Evolutionary conservation across 2,888 invertebrate species (phyloP), one percentile per base, ranked within the genome.

Genomic region (Drosophila antonietae): DNA sequence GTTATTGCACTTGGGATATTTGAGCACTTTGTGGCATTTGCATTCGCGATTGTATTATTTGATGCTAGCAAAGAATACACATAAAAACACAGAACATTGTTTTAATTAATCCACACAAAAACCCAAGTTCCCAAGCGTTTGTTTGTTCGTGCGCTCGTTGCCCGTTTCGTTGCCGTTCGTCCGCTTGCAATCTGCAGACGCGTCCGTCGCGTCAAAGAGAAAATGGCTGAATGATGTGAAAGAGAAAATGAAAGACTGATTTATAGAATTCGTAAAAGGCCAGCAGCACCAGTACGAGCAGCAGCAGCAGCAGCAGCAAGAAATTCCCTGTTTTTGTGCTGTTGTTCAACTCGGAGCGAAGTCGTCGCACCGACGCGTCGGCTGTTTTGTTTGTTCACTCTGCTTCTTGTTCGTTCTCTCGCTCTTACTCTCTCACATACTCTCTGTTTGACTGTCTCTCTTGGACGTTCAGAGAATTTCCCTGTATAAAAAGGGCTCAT

Each of bases 121-220:
- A 79, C 69, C 41, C 75, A 80, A 80, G 80, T 77, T 80, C 78
- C 77, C 80, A 78, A 73, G 68, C 74, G 74, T 68, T 66, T 78
- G 78, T 67, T 66, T 78, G 66, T 74, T 80, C 70, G 75, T 68
- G 82, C 75, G 73, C 70, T 75, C 65, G 49, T 52, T 81, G 65
- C 63, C 79, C 79, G 81, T 68, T 80, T 72, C 64, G 65, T 47
- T 69, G 66, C 73, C 53, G 68, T 77, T 76, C 89, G 81, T 69
- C 72, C 81, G 78, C 64, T 72, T 78, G 82, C 90, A 82, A 72
- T 72, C 76, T 73, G 81, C 75, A 81, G 73, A 76, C 82, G 84
- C 91, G 91, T 91, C 91, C 91, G 91, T 89, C 90, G 91, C 89
- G 90, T 89, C 88, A 89, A 83, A 92, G 92, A 91, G 91, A 92